These are phyloP conservation scores for Alethe diademata DNA, from an alignment of 2,113 vertebrate genomes.

Conservation along the genomic window DNA sequence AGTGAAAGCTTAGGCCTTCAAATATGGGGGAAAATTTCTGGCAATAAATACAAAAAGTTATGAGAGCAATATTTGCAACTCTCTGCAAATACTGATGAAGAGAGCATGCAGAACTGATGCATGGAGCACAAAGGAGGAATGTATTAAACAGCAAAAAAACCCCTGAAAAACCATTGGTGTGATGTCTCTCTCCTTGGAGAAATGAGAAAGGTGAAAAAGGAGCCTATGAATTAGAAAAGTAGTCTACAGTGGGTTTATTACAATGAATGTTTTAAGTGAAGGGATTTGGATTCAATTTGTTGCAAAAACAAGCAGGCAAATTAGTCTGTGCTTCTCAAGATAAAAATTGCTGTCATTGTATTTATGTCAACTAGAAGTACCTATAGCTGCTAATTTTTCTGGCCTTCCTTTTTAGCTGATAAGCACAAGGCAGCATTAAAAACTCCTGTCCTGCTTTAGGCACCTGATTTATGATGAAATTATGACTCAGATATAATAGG, in stretches of 20 bases:
- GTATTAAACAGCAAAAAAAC: background rate
- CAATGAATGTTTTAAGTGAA: background rate
- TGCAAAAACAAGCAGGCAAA: background rate
- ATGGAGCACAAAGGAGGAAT: background rate
- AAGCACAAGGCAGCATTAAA: background rate
- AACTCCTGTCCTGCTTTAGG: background rate
- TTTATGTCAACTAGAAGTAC: background rate
- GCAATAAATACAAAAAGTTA: background rate
- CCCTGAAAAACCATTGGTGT: accelerated
- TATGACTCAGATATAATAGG: background rate
- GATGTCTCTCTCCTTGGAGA: background rate
- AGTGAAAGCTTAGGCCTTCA: background rate
- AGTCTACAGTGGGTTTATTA: background rate
- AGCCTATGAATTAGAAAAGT: background rate
- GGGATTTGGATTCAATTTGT: background rate
- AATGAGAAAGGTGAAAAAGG: accelerated
- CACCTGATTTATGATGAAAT: background rate
- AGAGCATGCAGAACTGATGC: background rate
- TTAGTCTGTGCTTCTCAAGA: background rate
- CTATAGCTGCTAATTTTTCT: background rate
- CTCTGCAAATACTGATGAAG: background rate
- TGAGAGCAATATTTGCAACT: background rate
- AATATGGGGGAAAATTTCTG: background rate
- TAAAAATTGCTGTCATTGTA: background rate
- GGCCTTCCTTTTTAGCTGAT: background rate